Evolutionary conservation across 2,888 invertebrate species (phyloP), one percentile per base, ranked within the genome.

Genomic region (Ellobium chinense): DNA sequence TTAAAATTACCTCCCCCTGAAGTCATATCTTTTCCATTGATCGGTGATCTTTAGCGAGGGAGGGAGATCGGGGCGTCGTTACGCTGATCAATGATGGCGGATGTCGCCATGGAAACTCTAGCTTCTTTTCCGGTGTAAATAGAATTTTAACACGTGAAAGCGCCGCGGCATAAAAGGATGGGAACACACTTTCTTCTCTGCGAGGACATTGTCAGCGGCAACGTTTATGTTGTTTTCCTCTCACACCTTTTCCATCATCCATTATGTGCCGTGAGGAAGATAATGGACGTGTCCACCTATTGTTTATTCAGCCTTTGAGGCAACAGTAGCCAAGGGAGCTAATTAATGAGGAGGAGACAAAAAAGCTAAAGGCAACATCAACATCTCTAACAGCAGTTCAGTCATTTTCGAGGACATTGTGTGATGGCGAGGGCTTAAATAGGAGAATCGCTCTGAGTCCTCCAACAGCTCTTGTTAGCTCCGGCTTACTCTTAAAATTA

Each of bases 71-170:
- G 62, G 24, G 62, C 62, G 29, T n/a, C 37, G 37, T 73, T 27
- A 62, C 73, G 27, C 39, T 60, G 62, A 62, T 73, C 73, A 73
- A 62, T 62, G 73, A 31, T 62, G 36, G 18, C 60, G 62, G 73
- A 73, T 62, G 62, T 73, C 39, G 62, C 62, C 73, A 73, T 73
- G 73, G 73, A 37, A 73, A 73, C 73, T 62, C 29, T 39, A 37
- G 73, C 37, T 73, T 73, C 62, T 36, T 36, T 73, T 73, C 73
- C 73, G 73, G 62, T 37, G 73, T 73, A 73, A 73, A 73, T 60
- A 73, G 73, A 73, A 62, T 73, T 60, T 73, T 70, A 70, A 58
- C 70, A 70, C 58, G 70, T 58, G 58, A 58, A 70, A 70, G 1
- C n/a, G 58, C 58, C 34, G 56, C 12, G 58, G 70, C 36, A 36